A percentile compares a stretch with the other conserved stretches of the same genome.
These are phyloP conservation scores for Alauda arvensis DNA, from an alignment of 2,797 vertebrate species.

Conservation along the genomic window DNA sequence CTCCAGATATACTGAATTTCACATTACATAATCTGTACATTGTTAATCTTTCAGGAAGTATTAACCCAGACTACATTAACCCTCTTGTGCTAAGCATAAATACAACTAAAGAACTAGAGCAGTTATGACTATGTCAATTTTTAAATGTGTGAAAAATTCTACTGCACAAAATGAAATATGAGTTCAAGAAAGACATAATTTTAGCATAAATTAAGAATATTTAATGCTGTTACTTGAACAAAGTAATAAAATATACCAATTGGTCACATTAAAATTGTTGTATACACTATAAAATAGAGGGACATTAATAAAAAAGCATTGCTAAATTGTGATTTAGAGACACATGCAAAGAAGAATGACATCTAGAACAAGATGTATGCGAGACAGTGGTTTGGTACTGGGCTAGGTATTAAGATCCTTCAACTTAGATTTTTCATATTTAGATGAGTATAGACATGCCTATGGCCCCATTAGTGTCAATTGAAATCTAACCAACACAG, in stretches of 20 bases:
- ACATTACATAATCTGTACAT: not conserved
- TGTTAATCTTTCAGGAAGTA: slow-evolving; percentile 46
- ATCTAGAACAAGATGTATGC: not conserved
- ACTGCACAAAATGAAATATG: not conserved
- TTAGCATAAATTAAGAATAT: not conserved
- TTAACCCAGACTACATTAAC: not conserved
- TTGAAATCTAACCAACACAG: not conserved
- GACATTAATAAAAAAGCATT: not conserved
- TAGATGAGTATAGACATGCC: not conserved
- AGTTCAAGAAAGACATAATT: not conserved
- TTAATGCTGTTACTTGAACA: not conserved
- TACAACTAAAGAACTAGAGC: not conserved
- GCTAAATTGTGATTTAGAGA: not conserved
- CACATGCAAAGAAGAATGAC: not conserved
- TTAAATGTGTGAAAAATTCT: not conserved
- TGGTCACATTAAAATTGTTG: not conserved
- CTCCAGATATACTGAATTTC: slow-evolving; percentile 30
- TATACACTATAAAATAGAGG: not conserved
- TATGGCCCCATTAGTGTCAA: not conserved
- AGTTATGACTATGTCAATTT: not conserved
- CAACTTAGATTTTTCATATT: not conserved
- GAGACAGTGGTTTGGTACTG: not conserved
- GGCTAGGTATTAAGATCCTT: not conserved
- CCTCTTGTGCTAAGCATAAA: not conserved
- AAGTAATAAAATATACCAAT: not conserved